Evolutionary conservation across 2,888 invertebrate genomes (phyloP).

Genomic region (Acronicta aceris): DNA sequence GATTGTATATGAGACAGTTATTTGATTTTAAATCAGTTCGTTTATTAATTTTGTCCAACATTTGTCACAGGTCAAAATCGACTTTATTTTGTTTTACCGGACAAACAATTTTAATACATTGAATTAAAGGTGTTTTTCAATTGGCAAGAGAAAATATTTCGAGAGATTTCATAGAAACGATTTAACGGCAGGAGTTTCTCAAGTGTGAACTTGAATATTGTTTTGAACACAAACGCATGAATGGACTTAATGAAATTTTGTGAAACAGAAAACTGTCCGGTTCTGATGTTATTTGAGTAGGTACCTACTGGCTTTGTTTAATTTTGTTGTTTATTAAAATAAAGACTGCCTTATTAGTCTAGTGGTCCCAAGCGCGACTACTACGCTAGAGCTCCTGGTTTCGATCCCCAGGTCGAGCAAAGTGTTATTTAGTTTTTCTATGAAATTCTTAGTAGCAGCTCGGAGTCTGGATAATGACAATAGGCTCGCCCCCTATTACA

Average conservation of each 20-base stretch:
- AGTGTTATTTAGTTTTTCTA: too few relatives aligned
- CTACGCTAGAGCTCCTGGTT: too few relatives aligned
- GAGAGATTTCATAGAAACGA: slow-evolving; percentile 19
- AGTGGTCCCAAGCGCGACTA: too few relatives aligned
- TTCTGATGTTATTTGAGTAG: slow-evolving; percentile 6
- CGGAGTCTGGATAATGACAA: too few relatives aligned
- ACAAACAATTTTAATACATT: background rate
- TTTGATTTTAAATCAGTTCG: too few relatives aligned
- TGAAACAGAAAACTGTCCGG: slow-evolving; percentile 14
- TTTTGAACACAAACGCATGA: slow-evolving; percentile 37
- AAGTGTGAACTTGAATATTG: slow-evolving; percentile 52
- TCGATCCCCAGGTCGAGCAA: too few relatives aligned
- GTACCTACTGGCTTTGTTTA: slow-evolving; percentile 11
- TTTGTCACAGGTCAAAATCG: slow-evolving; percentile 18
- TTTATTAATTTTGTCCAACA: slow-evolving; percentile 17
- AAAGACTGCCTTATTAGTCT: too few relatives aligned
- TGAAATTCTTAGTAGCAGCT: too few relatives aligned
- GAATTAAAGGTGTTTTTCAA: background rate
- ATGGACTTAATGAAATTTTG: slow-evolving; percentile 32
- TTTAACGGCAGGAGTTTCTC: slow-evolving; percentile 41
- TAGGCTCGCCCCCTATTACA: too few relatives aligned
- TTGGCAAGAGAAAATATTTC: background rate
- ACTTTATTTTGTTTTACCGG: background rate
- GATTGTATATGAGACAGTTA: too few relatives aligned
- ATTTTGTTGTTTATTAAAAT: slow-evolving; percentile 6